Conservation (phyloP, 2,797 vertebrate genomes). For the Sebastes goodei region DNA sequence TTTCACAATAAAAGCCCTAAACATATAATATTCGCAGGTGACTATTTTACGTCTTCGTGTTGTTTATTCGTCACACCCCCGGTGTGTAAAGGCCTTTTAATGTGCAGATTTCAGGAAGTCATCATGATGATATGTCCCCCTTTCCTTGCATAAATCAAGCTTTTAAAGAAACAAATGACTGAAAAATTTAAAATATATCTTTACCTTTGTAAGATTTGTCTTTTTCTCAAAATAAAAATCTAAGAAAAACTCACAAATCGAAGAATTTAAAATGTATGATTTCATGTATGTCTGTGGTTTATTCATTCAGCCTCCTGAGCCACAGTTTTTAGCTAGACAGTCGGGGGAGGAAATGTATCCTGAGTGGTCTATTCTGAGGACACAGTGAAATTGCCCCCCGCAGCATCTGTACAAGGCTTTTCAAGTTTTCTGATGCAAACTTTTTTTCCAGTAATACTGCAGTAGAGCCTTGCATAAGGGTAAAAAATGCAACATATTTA, state of each 20-base stretch:
- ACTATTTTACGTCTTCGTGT: background rate
- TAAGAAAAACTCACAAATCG: background rate
- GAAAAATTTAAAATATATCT: background rate
- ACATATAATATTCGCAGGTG: background rate
- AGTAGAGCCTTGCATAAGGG: background rate
- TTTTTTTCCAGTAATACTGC: background rate
- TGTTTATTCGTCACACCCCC: fast-evolving
- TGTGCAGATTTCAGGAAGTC: background rate
- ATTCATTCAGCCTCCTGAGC: background rate
- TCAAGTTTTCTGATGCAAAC: background rate
- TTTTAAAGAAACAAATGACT: background rate
- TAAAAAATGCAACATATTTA: background rate
- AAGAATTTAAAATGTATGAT: background rate
- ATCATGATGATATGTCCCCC: background rate
- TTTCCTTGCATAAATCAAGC: background rate
- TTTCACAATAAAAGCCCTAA: background rate
- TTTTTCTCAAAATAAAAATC: background rate
- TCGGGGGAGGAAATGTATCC: background rate
- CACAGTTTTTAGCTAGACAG: conserved; percentile 2
- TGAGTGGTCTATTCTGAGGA: conserved; percentile 19
- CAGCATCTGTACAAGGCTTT: background rate
- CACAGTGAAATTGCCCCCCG: background rate
- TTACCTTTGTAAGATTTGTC: background rate
- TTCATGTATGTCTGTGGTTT: background rate
- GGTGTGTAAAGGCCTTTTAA: background rate